Percentiles rank a stretch among this genome's conserved stretches.
phyloP scores from a whole-genome alignment of 2,797 vertebrate genomes.

The Lepus oiostolus region DNA sequence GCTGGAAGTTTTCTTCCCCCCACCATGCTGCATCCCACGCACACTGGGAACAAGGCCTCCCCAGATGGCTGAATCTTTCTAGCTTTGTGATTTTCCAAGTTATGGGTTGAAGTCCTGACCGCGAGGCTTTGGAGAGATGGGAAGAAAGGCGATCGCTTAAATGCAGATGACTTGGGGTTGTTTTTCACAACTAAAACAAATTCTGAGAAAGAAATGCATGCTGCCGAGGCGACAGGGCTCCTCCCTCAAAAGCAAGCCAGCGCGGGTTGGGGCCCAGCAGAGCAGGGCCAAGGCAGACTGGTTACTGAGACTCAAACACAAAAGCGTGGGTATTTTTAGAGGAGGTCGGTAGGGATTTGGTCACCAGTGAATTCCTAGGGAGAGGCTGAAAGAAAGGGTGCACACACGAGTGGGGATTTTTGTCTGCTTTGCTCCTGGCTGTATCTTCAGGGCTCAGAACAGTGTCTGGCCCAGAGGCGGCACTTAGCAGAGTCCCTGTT shows the following conservation, averaged over 20 bases:
- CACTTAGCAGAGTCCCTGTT: neutral
- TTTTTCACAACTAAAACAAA: neutral
- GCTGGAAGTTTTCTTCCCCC: neutral
- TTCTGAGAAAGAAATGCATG: neutral
- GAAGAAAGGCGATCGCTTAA: neutral
- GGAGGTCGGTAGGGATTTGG: neutral
- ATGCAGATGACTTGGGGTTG: neutral
- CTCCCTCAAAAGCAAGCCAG: neutral
- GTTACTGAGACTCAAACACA: fast-evolving
- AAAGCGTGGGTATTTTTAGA: neutral
- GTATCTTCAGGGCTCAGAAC: neutral
- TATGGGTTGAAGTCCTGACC: neutral
- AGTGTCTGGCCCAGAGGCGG: neutral
- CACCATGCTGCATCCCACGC: fast-evolving
- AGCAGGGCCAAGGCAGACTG: neutral
- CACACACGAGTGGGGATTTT: fast-evolving
- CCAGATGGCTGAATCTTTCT: fast-evolving
- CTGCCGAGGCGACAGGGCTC: fast-evolving
- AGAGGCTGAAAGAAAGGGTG: neutral
- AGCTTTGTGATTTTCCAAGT: fast-evolving
- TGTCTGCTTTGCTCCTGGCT: neutral
- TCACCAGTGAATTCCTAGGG: neutral
- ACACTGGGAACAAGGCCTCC: neutral
- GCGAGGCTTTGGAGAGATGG: too few relatives aligned
- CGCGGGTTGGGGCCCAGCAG: too few relatives aligned